These are phyloP conservation scores for Plectus sambesii DNA, from an alignment of 1,140 invertebrate species.

Conservation along the genomic window DNA sequence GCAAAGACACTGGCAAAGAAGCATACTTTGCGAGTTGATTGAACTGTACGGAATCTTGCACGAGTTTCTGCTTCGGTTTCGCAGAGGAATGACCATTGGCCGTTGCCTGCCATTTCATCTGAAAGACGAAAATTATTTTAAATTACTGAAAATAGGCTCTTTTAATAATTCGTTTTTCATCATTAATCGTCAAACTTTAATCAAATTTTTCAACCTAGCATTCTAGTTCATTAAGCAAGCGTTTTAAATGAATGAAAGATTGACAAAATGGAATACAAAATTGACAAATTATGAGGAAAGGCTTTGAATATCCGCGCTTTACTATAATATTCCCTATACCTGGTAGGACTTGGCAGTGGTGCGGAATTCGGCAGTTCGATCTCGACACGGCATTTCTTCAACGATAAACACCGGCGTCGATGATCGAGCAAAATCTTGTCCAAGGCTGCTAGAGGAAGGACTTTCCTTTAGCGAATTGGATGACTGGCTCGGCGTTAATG, in stretches of 20 bases:
- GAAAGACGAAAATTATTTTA: slow-evolving; percentile 13
- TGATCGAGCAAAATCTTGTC: slow-evolving; percentile 7
- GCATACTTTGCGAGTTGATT: slow-evolving; percentile 70
- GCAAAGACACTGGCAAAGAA: slow-evolving; percentile 12
- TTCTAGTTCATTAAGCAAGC: too few relatives aligned
- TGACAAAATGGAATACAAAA: slow-evolving; percentile 12
- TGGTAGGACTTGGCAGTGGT: slow-evolving; percentile 80
- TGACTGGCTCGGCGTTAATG: not conserved
- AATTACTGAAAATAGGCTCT: not conserved
- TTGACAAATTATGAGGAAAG: slow-evolving; percentile 4
- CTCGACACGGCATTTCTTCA: slow-evolving; percentile 67
- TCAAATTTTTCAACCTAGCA: too few relatives aligned
- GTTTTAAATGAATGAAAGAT: slow-evolving; percentile 16
- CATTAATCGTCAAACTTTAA: slow-evolving; percentile 13
- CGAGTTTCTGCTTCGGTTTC: slow-evolving; percentile 35
- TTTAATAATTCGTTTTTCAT: not conserved
- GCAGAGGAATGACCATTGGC: slow-evolving; percentile 18
- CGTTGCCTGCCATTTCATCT: slow-evolving; percentile 31
- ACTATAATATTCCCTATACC: slow-evolving; percentile 36
- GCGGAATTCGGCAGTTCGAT: slow-evolving; percentile 81
- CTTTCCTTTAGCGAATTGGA: slow-evolving; percentile 10
- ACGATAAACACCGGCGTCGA: slow-evolving; percentile 14
- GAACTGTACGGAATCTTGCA: slow-evolving; percentile 80
- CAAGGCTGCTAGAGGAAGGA: too few relatives aligned
- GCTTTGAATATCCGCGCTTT: slow-evolving; percentile 1